Conservation (phyloP, 1,140 invertebrate species). For the Ctenoplectra terminalis region DNA sequence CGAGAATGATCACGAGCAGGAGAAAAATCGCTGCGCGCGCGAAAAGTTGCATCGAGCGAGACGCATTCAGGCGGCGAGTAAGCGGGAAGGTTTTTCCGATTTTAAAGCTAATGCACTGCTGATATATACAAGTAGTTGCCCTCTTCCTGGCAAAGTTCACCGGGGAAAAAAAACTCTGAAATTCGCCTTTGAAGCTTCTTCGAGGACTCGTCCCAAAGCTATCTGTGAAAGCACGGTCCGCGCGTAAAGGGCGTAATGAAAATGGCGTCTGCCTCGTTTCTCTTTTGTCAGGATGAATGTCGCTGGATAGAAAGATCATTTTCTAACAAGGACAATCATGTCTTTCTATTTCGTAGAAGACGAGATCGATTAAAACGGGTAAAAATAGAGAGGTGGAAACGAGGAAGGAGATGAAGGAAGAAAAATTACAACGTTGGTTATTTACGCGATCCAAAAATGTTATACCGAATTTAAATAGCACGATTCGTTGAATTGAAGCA, state of each 20-base stretch:
- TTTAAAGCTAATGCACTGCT: conserved; percentile 17
- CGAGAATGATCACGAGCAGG: background rate
- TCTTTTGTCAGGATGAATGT: conserved; percentile 14
- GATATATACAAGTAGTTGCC: conserved; percentile 36
- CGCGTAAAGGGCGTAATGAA: conserved; percentile 34
- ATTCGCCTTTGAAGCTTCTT: conserved; percentile 43
- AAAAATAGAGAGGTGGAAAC: background rate
- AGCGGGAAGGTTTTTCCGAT: background rate
- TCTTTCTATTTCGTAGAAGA: background rate
- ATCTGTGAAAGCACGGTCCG: conserved; percentile 1
- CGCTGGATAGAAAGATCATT: background rate
- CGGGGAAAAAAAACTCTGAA: conserved; percentile 13
- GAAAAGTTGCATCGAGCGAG: background rate
- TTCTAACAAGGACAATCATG: conserved; percentile 15
- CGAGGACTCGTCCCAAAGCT: background rate
- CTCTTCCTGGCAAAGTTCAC: conserved; percentile 42
- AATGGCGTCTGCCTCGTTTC: conserved; percentile 43
- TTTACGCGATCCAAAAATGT: no score
- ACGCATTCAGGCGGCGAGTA: background rate
- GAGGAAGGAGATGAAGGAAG: background rate
- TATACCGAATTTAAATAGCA: no score
- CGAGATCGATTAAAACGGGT: background rate
- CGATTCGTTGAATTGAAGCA: no score
- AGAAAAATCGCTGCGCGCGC: background rate
- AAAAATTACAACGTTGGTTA: background rate